Conservation (phyloP, 2,888 invertebrate species). For the Entomobrya multifasciata region DNA sequence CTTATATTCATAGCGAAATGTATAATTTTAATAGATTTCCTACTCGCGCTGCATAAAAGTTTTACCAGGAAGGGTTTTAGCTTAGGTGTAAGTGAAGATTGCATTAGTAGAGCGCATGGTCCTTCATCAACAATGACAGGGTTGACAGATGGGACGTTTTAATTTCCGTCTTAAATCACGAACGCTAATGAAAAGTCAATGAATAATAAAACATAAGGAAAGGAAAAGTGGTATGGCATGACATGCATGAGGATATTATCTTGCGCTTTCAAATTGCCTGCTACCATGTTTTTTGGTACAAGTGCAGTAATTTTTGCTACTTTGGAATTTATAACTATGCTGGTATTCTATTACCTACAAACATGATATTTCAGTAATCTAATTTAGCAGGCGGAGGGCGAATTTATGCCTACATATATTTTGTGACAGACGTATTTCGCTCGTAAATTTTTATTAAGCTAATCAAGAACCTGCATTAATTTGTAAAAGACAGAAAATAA, state of each 20-base stretch:
- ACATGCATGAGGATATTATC: not conserved
- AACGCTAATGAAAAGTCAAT: slow-evolving; percentile 65
- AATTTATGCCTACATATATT: not conserved
- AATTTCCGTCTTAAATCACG: slow-evolving; percentile 66
- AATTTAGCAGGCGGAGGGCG: not conserved
- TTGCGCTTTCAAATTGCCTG: not conserved
- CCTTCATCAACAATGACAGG: slow-evolving; percentile 60
- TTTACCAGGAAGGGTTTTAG: slow-evolving; percentile 20
- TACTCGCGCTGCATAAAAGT: not conserved
- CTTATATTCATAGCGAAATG: too few relatives aligned
- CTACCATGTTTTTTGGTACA: not conserved
- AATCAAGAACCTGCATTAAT: slow-evolving; percentile 57
- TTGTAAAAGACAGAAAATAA: slow-evolving; percentile 34
- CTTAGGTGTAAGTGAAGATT: slow-evolving; percentile 21
- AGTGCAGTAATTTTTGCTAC: not conserved
- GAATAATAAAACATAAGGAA: slow-evolving; percentile 40
- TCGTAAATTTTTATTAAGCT: slow-evolving; percentile 63
- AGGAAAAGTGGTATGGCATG: not conserved
- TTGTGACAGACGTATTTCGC: slow-evolving; percentile 22
- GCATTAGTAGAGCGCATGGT: slow-evolving; percentile 30
- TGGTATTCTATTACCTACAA: too few relatives aligned
- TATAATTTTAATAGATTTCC: not conserved
- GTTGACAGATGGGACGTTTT: slow-evolving; percentile 69
- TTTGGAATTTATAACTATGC: not conserved
- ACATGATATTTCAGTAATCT: slow-evolving; percentile 3